Conservation (phyloP, 2,797 vertebrate species). For the Gobionotothen gibberifrons region DNA sequence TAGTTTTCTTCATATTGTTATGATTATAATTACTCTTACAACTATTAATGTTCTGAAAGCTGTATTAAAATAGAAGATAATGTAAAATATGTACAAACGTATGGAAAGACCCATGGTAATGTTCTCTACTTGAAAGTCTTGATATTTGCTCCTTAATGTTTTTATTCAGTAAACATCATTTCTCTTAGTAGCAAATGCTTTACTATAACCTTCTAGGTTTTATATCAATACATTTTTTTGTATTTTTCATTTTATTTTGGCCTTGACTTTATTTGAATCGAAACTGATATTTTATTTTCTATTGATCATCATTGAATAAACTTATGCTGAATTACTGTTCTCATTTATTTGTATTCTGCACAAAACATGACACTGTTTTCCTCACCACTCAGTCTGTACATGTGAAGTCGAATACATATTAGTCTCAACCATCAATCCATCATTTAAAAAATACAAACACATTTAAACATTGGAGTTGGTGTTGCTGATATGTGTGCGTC, state of each 20-base stretch:
- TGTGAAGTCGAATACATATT: neutral
- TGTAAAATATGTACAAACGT: constrained; percentile 87
- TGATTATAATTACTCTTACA: constrained; percentile 79
- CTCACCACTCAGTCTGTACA: neutral
- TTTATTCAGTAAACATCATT: constrained; percentile 83
- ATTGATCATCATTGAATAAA: constrained; percentile 87
- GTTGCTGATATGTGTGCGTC: neutral
- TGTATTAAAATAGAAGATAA: constrained; percentile 84
- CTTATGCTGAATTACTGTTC: constrained; percentile 75
- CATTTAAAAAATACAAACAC: constrained; percentile 5
- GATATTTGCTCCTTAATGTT: constrained; percentile 84
- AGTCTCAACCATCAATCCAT: neutral
- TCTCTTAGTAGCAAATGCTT: constrained; percentile 86
- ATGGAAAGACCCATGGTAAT: constrained; percentile 82
- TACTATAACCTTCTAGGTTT: constrained; percentile 83
- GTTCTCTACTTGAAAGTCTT: constrained; percentile 87
- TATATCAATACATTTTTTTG: constrained; percentile 84
- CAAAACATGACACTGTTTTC: neutral
- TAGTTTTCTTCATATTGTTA: constrained; percentile 79
- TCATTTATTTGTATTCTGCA: constrained; percentile 43
- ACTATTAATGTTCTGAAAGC: constrained; percentile 83
- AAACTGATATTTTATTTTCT: constrained; percentile 85
- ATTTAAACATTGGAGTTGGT: constrained; percentile 2
- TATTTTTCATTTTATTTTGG: constrained; percentile 84
- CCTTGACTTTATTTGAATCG: constrained; percentile 80